phyloP scores from a whole-genome alignment of 2,113 vertebrate genomes.

The Xenotilapia longispinis region DNA sequence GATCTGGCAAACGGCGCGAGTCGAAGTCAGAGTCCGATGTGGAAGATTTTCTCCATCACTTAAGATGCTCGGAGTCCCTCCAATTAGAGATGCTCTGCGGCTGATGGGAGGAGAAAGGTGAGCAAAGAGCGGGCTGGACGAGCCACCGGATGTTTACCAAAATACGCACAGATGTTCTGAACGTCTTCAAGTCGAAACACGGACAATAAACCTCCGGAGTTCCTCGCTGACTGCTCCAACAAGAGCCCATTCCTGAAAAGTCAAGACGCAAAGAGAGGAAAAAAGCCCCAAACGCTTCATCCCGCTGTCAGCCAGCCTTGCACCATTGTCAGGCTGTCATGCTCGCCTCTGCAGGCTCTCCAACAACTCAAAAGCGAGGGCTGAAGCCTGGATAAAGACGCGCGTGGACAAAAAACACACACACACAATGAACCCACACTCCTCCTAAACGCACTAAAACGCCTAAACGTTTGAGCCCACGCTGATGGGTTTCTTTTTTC shows the following conservation, averaged over 20 bases:
- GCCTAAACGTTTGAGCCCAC: not conserved
- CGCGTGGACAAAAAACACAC: not conserved
- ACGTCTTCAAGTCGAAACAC: not conserved
- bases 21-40: slow-evolving; percentile 13
- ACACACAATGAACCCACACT: not conserved
- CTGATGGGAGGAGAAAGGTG: slow-evolving; percentile 25
- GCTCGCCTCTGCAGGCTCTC: slow-evolving; percentile 22
- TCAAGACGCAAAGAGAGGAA: not conserved
- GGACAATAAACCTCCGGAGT: not conserved
- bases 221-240: not conserved
- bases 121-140: not conserved
- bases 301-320: slow-evolving; percentile 8
- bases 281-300: not conserved
- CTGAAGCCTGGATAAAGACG: not conserved
- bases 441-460: not conserved
- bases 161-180: not conserved
- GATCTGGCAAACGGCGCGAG: not conserved
- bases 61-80: slow-evolving; percentile 26
- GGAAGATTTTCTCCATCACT: slow-evolving; percentile 31
- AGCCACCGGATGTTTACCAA: not conserved
- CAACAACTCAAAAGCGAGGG: slow-evolving; percentile 4
- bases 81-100: slow-evolving; percentile 28
- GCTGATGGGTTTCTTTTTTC: not conserved
- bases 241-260: slow-evolving; percentile 38
- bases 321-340: slow-evolving; percentile 47